phyloP scores from a whole-genome alignment of 1,140 invertebrate genomes.

The Apis florea region DNA sequence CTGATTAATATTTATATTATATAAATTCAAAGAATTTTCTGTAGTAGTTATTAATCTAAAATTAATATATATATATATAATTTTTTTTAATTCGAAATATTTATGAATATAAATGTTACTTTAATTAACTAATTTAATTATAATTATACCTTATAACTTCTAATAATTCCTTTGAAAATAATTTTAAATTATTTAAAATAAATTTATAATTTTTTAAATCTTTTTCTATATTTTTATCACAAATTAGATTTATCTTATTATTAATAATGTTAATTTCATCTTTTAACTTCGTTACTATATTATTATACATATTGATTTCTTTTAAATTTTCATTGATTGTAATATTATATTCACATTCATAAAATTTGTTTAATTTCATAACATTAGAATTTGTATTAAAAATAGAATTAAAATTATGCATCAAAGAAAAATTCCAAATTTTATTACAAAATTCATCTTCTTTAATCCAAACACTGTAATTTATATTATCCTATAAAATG shows the following conservation, averaged over 20 bases:
- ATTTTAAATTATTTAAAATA: conserved; percentile 37
- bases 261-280: conserved; percentile 52
- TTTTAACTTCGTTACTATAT: conserved; percentile 42
- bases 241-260: conserved; percentile 40
- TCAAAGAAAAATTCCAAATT: conserved; percentile 66
- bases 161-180: conserved; percentile 30
- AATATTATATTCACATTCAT: conserved; percentile 17
- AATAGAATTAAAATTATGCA: conserved; percentile 59
- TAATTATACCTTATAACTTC: conserved; percentile 16
- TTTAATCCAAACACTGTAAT: conserved; percentile 50
- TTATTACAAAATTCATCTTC: conserved; percentile 61
- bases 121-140: no score
- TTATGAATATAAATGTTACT: not conserved
- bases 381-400: conserved; percentile 54
- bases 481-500: conserved; percentile 59
- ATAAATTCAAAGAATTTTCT: conserved; percentile 4
- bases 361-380: conserved; percentile 4
- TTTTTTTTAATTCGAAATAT: not conserved
- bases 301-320: not conserved
- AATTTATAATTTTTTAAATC: conserved; percentile 19
- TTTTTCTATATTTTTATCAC: conserved; percentile 6
- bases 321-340: not conserved
- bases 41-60: conserved; percentile 37
- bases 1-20: not conserved
- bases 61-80: not conserved